Conservation (phyloP, 2,113 vertebrate genomes). For the Anas platyrhynchos region DNA sequence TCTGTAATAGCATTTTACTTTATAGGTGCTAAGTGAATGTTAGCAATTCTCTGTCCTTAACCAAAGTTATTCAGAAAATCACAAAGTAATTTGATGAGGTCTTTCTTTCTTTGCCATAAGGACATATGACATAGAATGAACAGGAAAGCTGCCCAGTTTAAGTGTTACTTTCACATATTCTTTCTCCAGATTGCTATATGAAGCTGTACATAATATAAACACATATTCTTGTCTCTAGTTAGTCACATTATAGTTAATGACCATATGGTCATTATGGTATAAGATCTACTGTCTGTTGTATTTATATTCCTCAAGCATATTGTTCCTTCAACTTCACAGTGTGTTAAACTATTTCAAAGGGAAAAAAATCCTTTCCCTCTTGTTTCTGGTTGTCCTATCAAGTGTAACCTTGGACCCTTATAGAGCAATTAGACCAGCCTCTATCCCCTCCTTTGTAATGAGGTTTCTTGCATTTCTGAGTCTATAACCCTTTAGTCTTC, state of each 20-base stretch:
- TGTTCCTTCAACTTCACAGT: constrained; percentile 94
- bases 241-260: constrained; percentile 93
- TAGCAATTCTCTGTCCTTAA: constrained; percentile 51
- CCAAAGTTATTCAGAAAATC: constrained; percentile 58
- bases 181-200: constrained; percentile 84
- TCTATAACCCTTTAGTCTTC: constrained; percentile 99
- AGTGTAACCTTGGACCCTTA: constrained; percentile 99
- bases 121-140: constrained; percentile 62
- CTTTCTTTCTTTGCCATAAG: constrained; percentile 66
- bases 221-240: constrained; percentile 86
- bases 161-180: constrained; percentile 77
- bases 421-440: constrained; percentile 99
- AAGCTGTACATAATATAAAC: constrained; percentile 86
- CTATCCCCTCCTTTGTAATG: constrained; percentile 99
- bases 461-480: constrained; percentile 99
- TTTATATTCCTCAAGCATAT: constrained; percentile 98
- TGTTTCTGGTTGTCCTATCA: constrained; percentile 99
- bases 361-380: constrained; percentile 88
- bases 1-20: not conserved
- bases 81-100: constrained; percentile 49
- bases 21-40: not conserved
- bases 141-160: constrained; percentile 75
- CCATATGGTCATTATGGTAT: constrained; percentile 94
- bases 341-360: constrained; percentile 94
- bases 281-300: constrained; percentile 90